Percentiles rank a stretch among this genome's conserved stretches.
Conservation (phyloP, 2,113 vertebrate species). For the Macrotus californicus region DNA sequence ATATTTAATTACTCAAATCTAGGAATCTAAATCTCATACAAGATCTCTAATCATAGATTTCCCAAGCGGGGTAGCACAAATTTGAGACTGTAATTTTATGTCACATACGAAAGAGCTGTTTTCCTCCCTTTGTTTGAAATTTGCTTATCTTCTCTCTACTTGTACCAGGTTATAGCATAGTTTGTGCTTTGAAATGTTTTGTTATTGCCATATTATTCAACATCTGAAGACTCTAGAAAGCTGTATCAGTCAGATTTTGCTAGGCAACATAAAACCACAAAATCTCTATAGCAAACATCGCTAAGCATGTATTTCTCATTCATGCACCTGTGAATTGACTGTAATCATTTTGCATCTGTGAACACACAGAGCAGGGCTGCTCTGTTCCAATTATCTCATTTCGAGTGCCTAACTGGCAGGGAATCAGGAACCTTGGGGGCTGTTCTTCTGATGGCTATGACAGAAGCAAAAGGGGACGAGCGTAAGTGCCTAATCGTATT, state of each 20-base stretch:
- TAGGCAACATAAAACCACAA: background rate
- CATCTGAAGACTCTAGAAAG: background rate
- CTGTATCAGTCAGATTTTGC: background rate
- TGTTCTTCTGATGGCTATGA: background rate
- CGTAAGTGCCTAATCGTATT: background rate
- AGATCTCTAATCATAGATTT: background rate
- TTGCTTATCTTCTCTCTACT: background rate
- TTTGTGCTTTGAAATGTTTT: slow-evolving; percentile 3
- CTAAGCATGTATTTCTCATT: background rate
- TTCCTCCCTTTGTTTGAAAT: background rate
- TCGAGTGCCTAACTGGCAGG: background rate
- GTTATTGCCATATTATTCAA: background rate
- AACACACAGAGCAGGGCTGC: background rate
- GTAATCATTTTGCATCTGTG: background rate
- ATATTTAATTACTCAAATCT: background rate
- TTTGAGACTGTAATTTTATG: background rate
- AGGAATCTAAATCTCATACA: background rate
- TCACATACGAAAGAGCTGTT: background rate
- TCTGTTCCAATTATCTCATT: background rate
- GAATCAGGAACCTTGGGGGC: background rate
- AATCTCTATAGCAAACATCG: background rate
- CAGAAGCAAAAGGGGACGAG: background rate
- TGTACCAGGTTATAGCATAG: background rate
- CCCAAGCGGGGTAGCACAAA: background rate
- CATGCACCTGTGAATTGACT: background rate